Evolutionary conservation across 1,140 invertebrate species (phyloP).

Genomic region (Cydia splendana): DNA sequence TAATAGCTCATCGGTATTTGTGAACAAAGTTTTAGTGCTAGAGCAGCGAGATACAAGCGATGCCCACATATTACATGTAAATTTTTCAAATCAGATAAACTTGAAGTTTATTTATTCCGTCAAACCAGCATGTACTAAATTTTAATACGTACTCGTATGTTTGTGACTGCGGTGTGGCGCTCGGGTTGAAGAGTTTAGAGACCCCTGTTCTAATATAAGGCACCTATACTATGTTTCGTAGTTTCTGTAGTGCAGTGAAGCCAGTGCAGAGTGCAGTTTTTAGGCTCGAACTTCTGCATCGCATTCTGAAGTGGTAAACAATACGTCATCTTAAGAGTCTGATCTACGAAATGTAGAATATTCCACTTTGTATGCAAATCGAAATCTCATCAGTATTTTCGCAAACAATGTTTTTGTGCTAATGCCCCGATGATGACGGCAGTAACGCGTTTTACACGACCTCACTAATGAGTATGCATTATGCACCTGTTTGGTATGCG

Average conservation of each 20-base stretch:
- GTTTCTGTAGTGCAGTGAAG: too few species aligned
- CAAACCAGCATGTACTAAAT: too few species aligned
- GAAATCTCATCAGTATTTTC: conserved; percentile 33
- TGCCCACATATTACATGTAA: background rate
- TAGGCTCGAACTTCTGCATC: conserved; percentile 38
- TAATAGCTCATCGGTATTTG: conserved; percentile 14
- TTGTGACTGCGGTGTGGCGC: too few species aligned
- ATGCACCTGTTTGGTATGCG: conserved; percentile 26
- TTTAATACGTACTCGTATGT: too few species aligned
- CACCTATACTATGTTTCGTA: too few species aligned
- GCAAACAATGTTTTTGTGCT: conserved; percentile 25
- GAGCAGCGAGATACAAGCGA: background rate
- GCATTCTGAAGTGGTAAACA: conserved; percentile 69
- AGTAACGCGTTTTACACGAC: conserved; percentile 32
- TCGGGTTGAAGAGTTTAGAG: too few species aligned
- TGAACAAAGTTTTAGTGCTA: background rate
- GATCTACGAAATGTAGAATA: conserved; percentile 60
- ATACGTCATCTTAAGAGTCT: conserved; percentile 64
- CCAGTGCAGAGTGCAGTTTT: background rate
- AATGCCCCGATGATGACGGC: conserved; percentile 13
- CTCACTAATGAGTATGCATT: conserved; percentile 31
- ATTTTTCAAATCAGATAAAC: background rate
- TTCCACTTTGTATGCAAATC: conserved; percentile 39
- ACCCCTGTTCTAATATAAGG: too few species aligned
- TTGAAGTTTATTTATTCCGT: too few species aligned